These are phyloP conservation scores for Sorex fumeus DNA, from an alignment of 2,113 vertebrate genomes.

Conservation along the genomic window DNA sequence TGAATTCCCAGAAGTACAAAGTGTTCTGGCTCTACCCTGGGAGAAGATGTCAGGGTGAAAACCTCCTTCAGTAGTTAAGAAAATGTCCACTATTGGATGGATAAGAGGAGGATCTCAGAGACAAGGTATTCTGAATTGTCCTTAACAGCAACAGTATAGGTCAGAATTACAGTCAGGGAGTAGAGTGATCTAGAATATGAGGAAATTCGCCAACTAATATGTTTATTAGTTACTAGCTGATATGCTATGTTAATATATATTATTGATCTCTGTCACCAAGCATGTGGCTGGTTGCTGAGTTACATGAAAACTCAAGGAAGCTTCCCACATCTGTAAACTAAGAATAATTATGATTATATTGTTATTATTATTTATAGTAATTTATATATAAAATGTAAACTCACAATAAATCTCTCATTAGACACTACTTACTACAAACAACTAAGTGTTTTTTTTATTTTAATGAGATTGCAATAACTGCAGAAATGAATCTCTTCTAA, in stretches of 20 bases:
- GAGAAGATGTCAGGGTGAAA: background rate
- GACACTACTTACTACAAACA: background rate
- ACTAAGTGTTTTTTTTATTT: constrained; percentile 35
- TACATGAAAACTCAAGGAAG: background rate
- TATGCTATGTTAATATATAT: background rate
- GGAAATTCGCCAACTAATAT: background rate
- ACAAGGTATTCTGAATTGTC: background rate
- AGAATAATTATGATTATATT: background rate
- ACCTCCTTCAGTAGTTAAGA: background rate
- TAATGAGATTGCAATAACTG: background rate
- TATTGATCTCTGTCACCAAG: background rate
- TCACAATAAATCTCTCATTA: background rate
- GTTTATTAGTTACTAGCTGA: background rate
- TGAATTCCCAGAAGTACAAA: background rate
- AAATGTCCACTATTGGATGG: background rate
- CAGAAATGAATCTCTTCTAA: background rate
- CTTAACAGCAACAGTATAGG: no score
- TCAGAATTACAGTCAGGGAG: background rate
- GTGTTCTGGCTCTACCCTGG: background rate
- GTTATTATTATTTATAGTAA: background rate
- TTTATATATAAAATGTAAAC: background rate
- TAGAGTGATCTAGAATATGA: background rate
- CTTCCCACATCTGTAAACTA: background rate
- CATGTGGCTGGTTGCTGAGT: no score
- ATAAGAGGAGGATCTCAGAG: background rate